A percentile compares a stretch with the other conserved stretches of the same genome.
Evolutionary conservation across 2,888 invertebrate species (phyloP).

Genomic region (Diloba caeruleocephala): DNA sequence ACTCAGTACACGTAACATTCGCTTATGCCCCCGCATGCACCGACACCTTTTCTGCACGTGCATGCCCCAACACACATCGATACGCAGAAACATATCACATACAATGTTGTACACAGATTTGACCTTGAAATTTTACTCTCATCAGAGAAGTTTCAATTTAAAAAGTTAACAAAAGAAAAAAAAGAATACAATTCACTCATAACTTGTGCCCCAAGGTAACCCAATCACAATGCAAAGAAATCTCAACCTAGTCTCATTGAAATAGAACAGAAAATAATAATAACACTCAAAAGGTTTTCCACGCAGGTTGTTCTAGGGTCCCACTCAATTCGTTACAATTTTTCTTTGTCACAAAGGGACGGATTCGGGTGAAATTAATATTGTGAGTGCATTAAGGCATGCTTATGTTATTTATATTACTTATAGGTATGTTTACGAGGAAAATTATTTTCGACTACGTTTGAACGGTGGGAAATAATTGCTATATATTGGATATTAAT

Average conservation of each 20-base stretch:
- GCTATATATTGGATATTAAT: background rate
- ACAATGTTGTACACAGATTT: no score
- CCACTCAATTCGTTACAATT: conserved; percentile 85
- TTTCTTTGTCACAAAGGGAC: conserved; percentile 86
- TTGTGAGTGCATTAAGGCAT: conserved; percentile 78
- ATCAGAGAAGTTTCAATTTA: no score
- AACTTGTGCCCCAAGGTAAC: conserved; percentile 47
- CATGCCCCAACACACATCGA: no score
- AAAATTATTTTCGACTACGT: conserved; percentile 8
- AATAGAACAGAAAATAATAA: conserved; percentile 44
- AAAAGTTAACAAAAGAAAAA: background rate
- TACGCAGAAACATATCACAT: no score
- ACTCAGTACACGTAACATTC: no score
- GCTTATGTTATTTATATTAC: conserved; percentile 51
- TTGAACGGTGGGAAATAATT: background rate
- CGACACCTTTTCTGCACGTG: no score
- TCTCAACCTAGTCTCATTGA: conserved; percentile 35
- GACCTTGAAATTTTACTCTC: no score
- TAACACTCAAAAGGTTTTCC: conserved; percentile 60
- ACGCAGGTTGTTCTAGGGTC: conserved; percentile 74
- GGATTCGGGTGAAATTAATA: conserved; percentile 83
- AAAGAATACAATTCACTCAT: conserved; percentile 36
- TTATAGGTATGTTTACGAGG: conserved; percentile 21
- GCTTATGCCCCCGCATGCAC: no score
- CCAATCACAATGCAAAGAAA: conserved; percentile 32